phyloP scores from a whole-genome alignment of 2,888 invertebrate genomes.

The Pogonocherus hispidulus region DNA sequence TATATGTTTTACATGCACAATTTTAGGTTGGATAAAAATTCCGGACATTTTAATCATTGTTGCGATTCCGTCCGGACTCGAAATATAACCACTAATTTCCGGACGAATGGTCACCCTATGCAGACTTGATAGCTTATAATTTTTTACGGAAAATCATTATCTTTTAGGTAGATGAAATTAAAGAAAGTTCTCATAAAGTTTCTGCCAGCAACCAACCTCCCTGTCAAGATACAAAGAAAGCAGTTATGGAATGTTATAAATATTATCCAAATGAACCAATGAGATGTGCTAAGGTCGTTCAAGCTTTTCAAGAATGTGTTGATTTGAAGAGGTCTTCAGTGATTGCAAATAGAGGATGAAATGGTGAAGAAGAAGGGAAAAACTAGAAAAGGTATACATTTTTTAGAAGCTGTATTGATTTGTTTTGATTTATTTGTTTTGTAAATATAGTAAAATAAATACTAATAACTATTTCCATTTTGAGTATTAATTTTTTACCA shows the following conservation, averaged over 20 bases:
- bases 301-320: slow-evolving; percentile 75
- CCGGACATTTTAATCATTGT: too few relatives aligned
- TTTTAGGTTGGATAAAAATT: too few relatives aligned
- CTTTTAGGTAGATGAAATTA: slow-evolving; percentile 57
- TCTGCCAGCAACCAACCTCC: slow-evolving; percentile 64
- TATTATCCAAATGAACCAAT: slow-evolving; percentile 73
- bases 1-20: too few relatives aligned
- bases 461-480: neutral
- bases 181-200: slow-evolving; percentile 45
- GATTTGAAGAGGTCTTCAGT: slow-evolving; percentile 70
- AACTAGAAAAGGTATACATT: slow-evolving; percentile 19
- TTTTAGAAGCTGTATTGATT: neutral
- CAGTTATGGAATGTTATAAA: slow-evolving; percentile 75
- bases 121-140: too few relatives aligned
- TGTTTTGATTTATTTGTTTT: slow-evolving; percentile 14
- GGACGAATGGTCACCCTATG: too few relatives aligned
- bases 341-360: slow-evolving; percentile 53
- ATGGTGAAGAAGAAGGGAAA: slow-evolving; percentile 18
- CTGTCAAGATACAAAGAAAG: slow-evolving; percentile 72
- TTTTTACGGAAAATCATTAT: too few relatives aligned
- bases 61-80: too few relatives aligned
- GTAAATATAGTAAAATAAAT: slow-evolving; percentile 15
- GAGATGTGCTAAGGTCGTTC: slow-evolving; percentile 74
- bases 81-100: too few relatives aligned
- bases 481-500: neutral